phyloP scores from a whole-genome alignment of 2,797 vertebrate species.

The Sitta carolinensis region DNA sequence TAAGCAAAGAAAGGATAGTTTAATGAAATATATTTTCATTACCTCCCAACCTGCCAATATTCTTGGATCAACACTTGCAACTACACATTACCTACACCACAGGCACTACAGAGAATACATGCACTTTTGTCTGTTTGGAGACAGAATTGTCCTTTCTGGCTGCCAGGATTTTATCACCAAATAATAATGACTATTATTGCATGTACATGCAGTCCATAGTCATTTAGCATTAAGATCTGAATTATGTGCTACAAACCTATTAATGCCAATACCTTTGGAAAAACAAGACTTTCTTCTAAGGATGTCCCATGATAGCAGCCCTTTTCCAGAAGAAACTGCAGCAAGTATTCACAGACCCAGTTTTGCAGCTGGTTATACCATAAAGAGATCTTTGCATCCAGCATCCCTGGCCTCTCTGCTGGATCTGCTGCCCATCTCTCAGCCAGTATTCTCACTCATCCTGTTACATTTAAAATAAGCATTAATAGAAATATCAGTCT shows the following conservation, averaged over 20 bases:
- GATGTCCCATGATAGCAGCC: accelerated
- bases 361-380: neutral
- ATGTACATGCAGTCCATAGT: neutral
- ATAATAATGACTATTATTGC: neutral
- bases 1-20: neutral
- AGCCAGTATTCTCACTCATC: neutral
- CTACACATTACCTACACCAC: neutral
- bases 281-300: neutral
- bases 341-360: accelerated
- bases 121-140: neutral
- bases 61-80: neutral
- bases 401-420: neutral
- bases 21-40: neutral
- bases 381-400: neutral
- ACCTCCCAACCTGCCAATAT: neutral
- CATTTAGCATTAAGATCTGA: neutral
- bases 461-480: neutral
- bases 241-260: neutral
- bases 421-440: neutral
- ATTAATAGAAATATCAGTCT: neutral
- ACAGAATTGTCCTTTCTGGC: neutral
- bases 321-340: neutral
- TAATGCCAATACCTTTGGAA: neutral
- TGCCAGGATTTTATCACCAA: neutral
- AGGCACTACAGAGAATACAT: neutral